These are phyloP conservation scores for Channa maculata DNA, from an alignment of 2,113 vertebrate species.

Conservation along the genomic window DNA sequence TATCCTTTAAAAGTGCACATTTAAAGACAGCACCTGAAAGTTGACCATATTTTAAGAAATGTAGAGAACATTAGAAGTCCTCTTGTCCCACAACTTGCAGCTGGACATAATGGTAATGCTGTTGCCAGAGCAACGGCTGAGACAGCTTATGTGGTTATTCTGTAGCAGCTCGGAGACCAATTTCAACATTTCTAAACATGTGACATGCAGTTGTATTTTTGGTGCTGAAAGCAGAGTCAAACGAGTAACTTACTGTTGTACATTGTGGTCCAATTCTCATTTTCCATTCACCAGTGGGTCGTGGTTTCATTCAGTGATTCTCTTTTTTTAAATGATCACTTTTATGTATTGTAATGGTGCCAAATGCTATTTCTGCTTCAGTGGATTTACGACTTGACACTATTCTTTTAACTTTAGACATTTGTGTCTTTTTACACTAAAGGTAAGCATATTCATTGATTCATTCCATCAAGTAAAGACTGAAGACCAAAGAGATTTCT, in stretches of 20 bases:
- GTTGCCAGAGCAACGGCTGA: too few species aligned
- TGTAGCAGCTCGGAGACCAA: slow-evolving; percentile 18
- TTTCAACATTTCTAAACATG: slow-evolving; percentile 30
- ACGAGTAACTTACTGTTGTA: slow-evolving; percentile 19
- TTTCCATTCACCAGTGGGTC: slow-evolving; percentile 11
- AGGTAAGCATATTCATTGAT: background rate
- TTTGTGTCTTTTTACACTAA: slow-evolving; percentile 22
- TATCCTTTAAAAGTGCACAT: too few species aligned
- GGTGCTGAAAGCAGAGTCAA: slow-evolving; percentile 34
- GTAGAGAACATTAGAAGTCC: background rate
- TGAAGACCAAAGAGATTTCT: slow-evolving; percentile 60
- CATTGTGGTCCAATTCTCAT: slow-evolving; percentile 18
- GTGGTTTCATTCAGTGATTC: slow-evolving; percentile 20
- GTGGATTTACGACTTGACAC: slow-evolving; percentile 31
- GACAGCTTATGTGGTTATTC: too few species aligned
- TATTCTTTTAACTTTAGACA: slow-evolving; percentile 18
- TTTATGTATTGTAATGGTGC: slow-evolving; percentile 46
- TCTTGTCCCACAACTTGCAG: background rate
- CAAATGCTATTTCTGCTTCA: slow-evolving; percentile 36
- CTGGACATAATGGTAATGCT: background rate
- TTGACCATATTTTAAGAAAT: background rate
- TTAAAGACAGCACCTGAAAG: background rate
- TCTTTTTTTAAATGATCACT: slow-evolving; percentile 18
- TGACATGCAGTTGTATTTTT: slow-evolving; percentile 34
- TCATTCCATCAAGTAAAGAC: slow-evolving; percentile 31